These are phyloP conservation scores for Stenchaetothrips biformis DNA, from an alignment of 2,888 invertebrate genomes.

Conservation along the genomic window DNA sequence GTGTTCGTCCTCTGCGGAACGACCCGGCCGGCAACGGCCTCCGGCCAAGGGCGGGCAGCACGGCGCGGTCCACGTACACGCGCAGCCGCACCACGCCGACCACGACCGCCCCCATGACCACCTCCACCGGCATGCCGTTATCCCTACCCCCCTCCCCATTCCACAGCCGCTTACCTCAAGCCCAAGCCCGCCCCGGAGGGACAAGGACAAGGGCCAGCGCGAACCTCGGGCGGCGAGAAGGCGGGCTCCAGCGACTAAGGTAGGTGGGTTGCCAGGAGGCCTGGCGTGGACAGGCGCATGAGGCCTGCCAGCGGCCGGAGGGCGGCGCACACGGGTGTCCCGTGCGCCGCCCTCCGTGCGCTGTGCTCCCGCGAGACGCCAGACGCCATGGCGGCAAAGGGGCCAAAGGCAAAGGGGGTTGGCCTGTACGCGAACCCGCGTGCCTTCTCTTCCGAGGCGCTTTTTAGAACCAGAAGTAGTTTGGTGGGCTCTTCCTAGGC, in stretches of 20 bases:
- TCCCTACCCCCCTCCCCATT: too few relatives aligned
- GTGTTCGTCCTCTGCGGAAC: not conserved
- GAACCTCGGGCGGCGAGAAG: not conserved
- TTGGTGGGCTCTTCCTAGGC: too few relatives aligned
- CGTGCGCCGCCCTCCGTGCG: too few relatives aligned
- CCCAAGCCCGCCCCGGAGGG: not conserved
- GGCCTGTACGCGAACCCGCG: too few relatives aligned
- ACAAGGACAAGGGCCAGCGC: not conserved
- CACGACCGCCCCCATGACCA: not conserved
- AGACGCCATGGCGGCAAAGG: too few relatives aligned
- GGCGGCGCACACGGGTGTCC: too few relatives aligned
- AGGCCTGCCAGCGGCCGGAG: too few relatives aligned
- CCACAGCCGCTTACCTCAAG: constrained; percentile 22
- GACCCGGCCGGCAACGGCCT: not conserved
- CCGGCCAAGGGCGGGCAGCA: not conserved
- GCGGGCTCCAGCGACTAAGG: not conserved
- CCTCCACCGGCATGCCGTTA: constrained; percentile 9
- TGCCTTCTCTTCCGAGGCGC: too few relatives aligned
- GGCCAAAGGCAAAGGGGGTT: too few relatives aligned
- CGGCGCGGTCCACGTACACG: not conserved
- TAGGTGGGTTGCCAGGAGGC: constrained; percentile 6
- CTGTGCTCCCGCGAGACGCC: too few relatives aligned
- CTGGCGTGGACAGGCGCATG: not conserved
- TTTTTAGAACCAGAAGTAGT: too few relatives aligned
- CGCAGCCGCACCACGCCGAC: constrained; percentile 11